phyloP scores from a whole-genome alignment of 2,797 vertebrate species.

The Hylomyscus alleni region DNA sequence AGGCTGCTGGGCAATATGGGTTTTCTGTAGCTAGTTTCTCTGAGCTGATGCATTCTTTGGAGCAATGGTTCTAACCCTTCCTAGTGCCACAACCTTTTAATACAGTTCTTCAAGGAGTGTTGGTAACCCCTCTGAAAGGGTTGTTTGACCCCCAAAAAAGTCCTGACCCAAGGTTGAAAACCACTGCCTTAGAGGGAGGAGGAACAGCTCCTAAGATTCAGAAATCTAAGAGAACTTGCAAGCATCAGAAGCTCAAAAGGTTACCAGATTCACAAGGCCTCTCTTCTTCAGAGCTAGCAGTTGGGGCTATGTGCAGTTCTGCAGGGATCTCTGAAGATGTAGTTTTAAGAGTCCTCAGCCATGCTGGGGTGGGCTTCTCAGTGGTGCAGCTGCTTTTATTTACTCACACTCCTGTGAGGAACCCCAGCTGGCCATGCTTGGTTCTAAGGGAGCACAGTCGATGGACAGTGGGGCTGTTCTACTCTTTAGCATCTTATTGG shows the following conservation, averaged over 20 bases:
- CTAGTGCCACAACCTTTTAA: neutral
- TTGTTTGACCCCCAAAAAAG: neutral
- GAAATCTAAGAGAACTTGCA: neutral
- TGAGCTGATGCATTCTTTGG: neutral
- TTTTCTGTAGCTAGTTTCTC: neutral
- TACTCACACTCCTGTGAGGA: neutral
- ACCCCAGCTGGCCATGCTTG: neutral
- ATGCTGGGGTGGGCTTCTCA: neutral
- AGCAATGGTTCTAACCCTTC: neutral
- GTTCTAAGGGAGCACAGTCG: neutral
- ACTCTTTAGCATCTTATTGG: fast-evolving
- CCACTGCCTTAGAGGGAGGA: neutral
- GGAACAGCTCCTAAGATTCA: neutral
- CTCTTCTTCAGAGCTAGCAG: neutral
- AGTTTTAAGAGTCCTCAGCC: neutral
- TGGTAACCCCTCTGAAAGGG: neutral
- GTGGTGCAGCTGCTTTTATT: neutral
- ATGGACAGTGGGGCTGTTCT: no score
- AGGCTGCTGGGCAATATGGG: no score
- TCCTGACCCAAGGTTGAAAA: neutral
- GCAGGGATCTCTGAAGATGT: neutral
- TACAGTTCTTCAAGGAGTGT: neutral
- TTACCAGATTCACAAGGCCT: neutral
- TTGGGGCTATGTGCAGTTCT: neutral
- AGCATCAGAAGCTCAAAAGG: neutral